Percentiles rank a stretch among this genome's conserved stretches.
These are phyloP conservation scores for Drosophila pseudoobscura DNA, from an alignment of 1,140 invertebrate genomes.

Conservation along the genomic window DNA sequence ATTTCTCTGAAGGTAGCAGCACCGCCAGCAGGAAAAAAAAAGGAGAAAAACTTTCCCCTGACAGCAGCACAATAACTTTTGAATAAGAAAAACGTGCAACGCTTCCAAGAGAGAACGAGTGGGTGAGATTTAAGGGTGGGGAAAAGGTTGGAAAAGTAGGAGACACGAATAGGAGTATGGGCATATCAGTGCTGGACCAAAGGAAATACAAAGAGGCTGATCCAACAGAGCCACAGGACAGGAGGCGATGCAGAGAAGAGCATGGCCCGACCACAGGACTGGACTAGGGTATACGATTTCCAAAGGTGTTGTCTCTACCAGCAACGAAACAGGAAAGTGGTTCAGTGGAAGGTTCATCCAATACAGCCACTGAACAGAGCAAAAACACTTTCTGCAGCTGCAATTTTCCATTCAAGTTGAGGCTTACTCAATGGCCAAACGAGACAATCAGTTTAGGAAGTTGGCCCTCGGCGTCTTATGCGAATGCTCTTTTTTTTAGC, in stretches of 20 bases:
- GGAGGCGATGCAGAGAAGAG: too few relatives aligned
- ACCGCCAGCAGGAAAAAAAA: conserved; percentile 20
- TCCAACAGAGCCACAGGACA: too few relatives aligned
- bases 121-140: conserved; percentile 15
- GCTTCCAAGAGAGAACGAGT: conserved; percentile 21
- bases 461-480: conserved; percentile 29
- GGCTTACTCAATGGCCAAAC: conserved; percentile 25
- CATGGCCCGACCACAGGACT: too few relatives aligned
- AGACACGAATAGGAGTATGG: too few relatives aligned
- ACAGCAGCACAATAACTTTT: conserved; percentile 75
- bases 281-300: too few relatives aligned
- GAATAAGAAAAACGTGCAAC: conserved; percentile 68
- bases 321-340: background rate
- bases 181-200: conserved; percentile 12
- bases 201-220: background rate
- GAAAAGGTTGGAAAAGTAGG: too few relatives aligned
- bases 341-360: conserved; percentile 28
- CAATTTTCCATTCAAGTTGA: conserved; percentile 65
- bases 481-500: conserved; percentile 9
- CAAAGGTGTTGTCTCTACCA: too few relatives aligned
- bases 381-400: conserved; percentile 39
- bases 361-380: conserved; percentile 34
- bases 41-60: conserved; percentile 48
- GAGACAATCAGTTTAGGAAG: conserved; percentile 36
- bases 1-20: conserved; percentile 53